Percentiles rank a stretch among this genome's conserved stretches.
Evolutionary conservation across 2,797 vertebrate genomes (phyloP).

Genomic region (Spea hammondii): DNA sequence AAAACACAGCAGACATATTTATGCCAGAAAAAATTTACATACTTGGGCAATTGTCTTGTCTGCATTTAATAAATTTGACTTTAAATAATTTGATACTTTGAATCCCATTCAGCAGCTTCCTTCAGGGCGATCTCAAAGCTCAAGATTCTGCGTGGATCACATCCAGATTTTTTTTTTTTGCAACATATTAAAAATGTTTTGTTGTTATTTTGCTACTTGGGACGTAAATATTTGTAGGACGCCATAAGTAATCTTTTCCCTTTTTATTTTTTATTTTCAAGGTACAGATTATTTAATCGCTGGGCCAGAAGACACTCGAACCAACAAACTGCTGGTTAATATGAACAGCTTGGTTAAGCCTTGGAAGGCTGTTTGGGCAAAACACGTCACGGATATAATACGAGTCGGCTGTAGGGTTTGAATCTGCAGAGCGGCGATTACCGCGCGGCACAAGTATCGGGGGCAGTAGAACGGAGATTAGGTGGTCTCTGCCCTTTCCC

Average conservation of each 20-base stretch:
- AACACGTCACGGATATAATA: constrained; percentile 75
- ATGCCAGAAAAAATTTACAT: no score
- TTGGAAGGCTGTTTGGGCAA: constrained; percentile 77
- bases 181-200: no score
- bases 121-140: no score
- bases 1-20: no score
- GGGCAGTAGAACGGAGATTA: neutral
- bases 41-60: no score
- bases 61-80: no score
- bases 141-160: no score
- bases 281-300: constrained; percentile 84
- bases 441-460: neutral
- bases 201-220: no score
- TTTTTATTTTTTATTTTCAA: constrained; percentile 42
- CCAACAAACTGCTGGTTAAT: constrained; percentile 80
- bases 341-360: constrained; percentile 82
- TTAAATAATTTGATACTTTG: no score
- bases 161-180: no score
- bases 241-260: neutral
- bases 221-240: no score
- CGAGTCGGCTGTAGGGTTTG: constrained; percentile 71
- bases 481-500: neutral
- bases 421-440: neutral
- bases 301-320: constrained; percentile 76
- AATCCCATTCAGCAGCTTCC: no score